Base-by-base conservation (phyloP, 2,113 vertebrate species). In the Eptatretus burgeri region DNA sequence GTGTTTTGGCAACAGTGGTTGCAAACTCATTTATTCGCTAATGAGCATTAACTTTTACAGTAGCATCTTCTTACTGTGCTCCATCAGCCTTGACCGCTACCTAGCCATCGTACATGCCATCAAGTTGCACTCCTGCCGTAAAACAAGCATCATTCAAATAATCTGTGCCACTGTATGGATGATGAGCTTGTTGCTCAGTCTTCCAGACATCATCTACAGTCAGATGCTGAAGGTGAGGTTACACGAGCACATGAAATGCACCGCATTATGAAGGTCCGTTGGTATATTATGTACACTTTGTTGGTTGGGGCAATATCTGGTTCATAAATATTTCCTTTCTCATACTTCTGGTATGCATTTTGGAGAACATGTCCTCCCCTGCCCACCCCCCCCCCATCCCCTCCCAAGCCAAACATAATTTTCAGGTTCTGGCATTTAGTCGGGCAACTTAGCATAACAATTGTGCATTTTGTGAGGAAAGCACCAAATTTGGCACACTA, bases 1-100 rank as follows among this genome's bases (percentile, higher is more conserved):
- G 88, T 19, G 75, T 9, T 82, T 91, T 16, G 76, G 76, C 10
- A 51, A 66, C 2, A 69, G 69, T 20, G 13, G 73, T n/a, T 95
- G 88, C 71, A 88, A 87, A 70, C 68, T 93, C 51, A 66, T 77
- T 51, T 75, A 74, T 2, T 81, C 83, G 14, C 69, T 81, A 62
- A 86, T 87, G 49, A 80, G 80, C 1, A 65, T 91, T 66, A 94
- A 93, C 75, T 78, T 95, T 64, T 81, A 80, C 75, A 83, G 84
- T 2, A 83, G 84, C 56, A 81, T 84, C 78, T 70, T 95, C 66
- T 77, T 95, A 64, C 69, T 94, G 64, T 78, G 81, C 62, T 86
- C 82, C 41, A 74, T 95, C 70, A 84, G 84, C 5, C 56, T 78
- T 51, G 88, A 95, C 71, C 77, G 88, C 50, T 95, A 91, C 69